These are phyloP conservation scores for Mystacides longicornis DNA, from an alignment of 2,888 invertebrate species.

Conservation along the genomic window DNA sequence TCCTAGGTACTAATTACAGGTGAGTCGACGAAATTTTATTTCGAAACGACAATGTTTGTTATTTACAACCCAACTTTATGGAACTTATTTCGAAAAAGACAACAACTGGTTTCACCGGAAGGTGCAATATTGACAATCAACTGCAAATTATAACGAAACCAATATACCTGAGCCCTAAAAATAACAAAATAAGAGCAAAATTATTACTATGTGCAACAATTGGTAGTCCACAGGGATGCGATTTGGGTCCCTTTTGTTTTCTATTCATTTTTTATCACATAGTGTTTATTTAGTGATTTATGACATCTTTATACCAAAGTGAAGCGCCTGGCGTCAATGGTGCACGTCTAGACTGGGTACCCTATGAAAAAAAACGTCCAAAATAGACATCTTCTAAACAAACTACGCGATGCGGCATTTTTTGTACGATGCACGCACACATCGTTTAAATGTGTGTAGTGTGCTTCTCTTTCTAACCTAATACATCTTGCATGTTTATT, in stretches of 20 bases:
- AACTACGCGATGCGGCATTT: not conserved
- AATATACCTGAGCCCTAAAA: not conserved
- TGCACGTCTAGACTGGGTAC: conserved; percentile 10
- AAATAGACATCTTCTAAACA: conserved; percentile 2
- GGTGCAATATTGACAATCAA: conserved; percentile 1
- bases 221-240: not conserved
- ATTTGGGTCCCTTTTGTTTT: not conserved
- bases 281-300: conserved; percentile 10
- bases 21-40: too few species aligned
- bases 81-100: too few species aligned
- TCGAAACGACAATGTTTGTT: too few species aligned
- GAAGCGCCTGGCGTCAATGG: conserved; percentile 13
- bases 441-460: too few species aligned
- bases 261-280: not conserved
- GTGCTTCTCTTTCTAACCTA: not conserved
- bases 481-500: not conserved
- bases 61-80: too few species aligned
- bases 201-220: not conserved
- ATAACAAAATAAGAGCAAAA: not conserved
- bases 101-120: not conserved
- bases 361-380: not conserved
- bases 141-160: not conserved
- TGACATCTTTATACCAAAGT: not conserved
- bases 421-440: not conserved
- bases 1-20: too few species aligned